Evolutionary conservation across 2,797 vertebrate genomes (phyloP).

Genomic region (Cryptoprocta ferox): DNA sequence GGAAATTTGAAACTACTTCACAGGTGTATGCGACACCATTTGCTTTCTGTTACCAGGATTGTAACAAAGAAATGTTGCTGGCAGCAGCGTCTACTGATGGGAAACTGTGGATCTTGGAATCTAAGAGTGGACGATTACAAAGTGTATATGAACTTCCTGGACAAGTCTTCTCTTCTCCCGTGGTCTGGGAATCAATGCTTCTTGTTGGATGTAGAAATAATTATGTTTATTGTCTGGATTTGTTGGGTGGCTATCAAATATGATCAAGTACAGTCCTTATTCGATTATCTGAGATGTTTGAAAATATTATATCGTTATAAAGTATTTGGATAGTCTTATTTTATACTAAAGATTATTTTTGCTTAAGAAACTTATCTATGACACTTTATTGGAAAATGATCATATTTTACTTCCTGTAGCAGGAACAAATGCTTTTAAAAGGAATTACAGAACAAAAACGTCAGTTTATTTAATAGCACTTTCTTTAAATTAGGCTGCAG

Average conservation of each 20-base stretch:
- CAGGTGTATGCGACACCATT: slow-evolving; percentile 94
- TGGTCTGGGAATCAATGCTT: slow-evolving; percentile 89
- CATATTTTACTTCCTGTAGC: slow-evolving; percentile 7
- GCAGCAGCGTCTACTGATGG: slow-evolving; percentile 94
- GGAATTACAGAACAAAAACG: not conserved
- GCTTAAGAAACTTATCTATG: slow-evolving; percentile 54
- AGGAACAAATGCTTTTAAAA: slow-evolving; percentile 9
- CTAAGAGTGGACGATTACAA: slow-evolving; percentile 85
- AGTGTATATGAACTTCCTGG: slow-evolving; percentile 89
- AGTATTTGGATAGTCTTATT: not conserved
- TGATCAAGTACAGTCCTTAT: not conserved
- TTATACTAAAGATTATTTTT: slow-evolving; percentile 73
- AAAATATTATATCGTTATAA: not conserved
- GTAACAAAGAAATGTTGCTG: slow-evolving; percentile 85
- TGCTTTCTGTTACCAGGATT: slow-evolving; percentile 84
- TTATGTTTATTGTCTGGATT: slow-evolving; percentile 94
- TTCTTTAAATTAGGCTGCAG: not conserved
- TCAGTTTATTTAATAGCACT: slow-evolving; percentile 4
- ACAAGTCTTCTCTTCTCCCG: slow-evolving; percentile 95
- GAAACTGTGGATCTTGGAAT: slow-evolving; percentile 93
- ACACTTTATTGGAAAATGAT: not conserved
- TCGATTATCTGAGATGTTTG: not conserved
- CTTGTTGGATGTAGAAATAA: slow-evolving; percentile 97
- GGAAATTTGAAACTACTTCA: slow-evolving; percentile 92
- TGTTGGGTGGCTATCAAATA: slow-evolving; percentile 74